These are phyloP conservation scores for Silurus asotus DNA, from an alignment of 2,113 vertebrate species.

Conservation along the genomic window DNA sequence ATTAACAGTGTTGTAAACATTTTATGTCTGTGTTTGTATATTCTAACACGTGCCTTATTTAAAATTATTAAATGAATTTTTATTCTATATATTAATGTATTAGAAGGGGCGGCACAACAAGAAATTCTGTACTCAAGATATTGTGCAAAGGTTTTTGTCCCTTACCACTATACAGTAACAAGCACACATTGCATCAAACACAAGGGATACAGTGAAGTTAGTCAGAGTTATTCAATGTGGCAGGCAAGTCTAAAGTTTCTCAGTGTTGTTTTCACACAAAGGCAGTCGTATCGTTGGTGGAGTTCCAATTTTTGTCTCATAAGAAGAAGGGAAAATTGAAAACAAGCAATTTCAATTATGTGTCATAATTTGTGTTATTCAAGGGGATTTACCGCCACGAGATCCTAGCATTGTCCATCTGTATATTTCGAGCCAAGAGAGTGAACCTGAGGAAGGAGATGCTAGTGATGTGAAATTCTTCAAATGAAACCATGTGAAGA, in stretches of 20 bases:
- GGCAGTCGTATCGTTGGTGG: slow-evolving; percentile 50
- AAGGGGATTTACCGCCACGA: slow-evolving; percentile 58
- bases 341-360: slow-evolving; percentile 15
- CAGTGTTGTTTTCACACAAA: slow-evolving; percentile 64
- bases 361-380: slow-evolving; percentile 69
- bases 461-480: too few species aligned
- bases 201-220: slow-evolving; percentile 52
- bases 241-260: slow-evolving; percentile 59
- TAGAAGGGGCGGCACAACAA: slow-evolving; percentile 45
- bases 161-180: slow-evolving; percentile 19
- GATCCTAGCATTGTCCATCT: too few species aligned
- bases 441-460: too few species aligned
- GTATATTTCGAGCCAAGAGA: too few species aligned
- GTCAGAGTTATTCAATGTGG: slow-evolving; percentile 45
- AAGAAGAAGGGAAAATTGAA: slow-evolving; percentile 39
- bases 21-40: not conserved
- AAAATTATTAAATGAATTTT: not conserved
- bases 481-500: too few species aligned
- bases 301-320: slow-evolving; percentile 12
- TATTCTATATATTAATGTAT: slow-evolving; percentile 48
- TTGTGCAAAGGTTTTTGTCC: slow-evolving; percentile 10
- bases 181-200: slow-evolving; percentile 58
- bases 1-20: not conserved
- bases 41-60: not conserved
- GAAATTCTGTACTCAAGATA: slow-evolving; percentile 58